Evolutionary conservation across 2,113 vertebrate species (phyloP), one percentile per base, ranked within the genome.

Genomic region (Solenodon paradoxus): DNA sequence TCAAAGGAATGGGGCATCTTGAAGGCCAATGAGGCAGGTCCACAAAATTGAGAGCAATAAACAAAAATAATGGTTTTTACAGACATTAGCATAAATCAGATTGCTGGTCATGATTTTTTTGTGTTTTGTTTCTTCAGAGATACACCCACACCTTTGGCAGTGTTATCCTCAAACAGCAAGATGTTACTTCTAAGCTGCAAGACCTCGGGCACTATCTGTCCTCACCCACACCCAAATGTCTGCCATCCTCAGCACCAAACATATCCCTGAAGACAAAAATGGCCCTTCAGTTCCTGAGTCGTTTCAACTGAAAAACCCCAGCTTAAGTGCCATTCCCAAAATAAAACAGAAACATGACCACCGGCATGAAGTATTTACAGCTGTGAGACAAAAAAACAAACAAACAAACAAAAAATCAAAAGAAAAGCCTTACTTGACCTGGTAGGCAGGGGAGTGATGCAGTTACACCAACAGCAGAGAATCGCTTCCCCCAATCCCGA

Each of bases 151-250:
- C 92, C 90, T 95, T 97, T 92, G 90, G 84, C 96, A 94, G 92
- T 92, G 90, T 97, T 95, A 95, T 88, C 90, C 96, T 95, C 90
- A 95, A 83, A 97, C 2, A 78, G 95, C 94, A 96, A 97, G 97
- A 92, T 95, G 96, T 97, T 94, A 95, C 96, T 96, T 96, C 77
- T 53, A 88, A 94, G 88, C 49, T 53, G 84, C 72, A 94, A 97
- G 95, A 94, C 96, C 94, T 97, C 90, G 88, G 95, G 96, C 77
- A 0, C 92, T 95, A 77, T 85, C 92, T 96, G 96, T 97, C 94
- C 95, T 97, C 96, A 97, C 96, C 90, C 95, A 95, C 95, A 97
- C 96, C 94, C 92, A 94, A 95, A 92, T 78, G 96, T 95, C 97
- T 97, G 57, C 97, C 95, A 78, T 97, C 95, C 95, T 95, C 61